phyloP scores from a whole-genome alignment of 2,797 vertebrate species.

The Sarcoramphus papa region DNA sequence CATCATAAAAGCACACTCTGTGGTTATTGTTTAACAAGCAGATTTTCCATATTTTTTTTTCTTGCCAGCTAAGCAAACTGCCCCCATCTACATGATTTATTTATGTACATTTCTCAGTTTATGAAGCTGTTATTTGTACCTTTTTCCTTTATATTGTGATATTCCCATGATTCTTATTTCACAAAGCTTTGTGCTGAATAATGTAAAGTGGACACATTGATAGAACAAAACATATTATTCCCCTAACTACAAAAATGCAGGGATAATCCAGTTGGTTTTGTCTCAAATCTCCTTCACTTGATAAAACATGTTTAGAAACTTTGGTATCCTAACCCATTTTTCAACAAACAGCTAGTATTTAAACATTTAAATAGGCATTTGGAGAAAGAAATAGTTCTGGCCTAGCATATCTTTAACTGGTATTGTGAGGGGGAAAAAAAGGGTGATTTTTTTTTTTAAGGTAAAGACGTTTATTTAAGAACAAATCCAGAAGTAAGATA shows the following conservation, averaged over 20 bases:
- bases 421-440: background rate
- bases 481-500: background rate
- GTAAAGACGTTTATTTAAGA: background rate
- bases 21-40: constrained; percentile 87
- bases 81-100: constrained; percentile 85
- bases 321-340: background rate
- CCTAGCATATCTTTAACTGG: background rate
- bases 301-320: constrained; percentile 36
- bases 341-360: background rate
- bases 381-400: background rate
- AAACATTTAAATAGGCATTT: background rate
- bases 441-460: background rate
- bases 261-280: constrained; percentile 22
- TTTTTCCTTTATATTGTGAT: constrained; percentile 78
- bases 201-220: constrained; percentile 74
- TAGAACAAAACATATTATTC: constrained; percentile 71
- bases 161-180: constrained; percentile 81
- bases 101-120: constrained; percentile 83
- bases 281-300: constrained; percentile 12
- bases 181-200: constrained; percentile 81
- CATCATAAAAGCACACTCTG: constrained; percentile 82
- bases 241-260: constrained; percentile 48
- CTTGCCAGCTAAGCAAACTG: constrained; percentile 83
- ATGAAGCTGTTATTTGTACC: constrained; percentile 82
- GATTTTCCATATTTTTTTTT: constrained; percentile 82